Percentiles rank a stretch among this genome's conserved stretches.
phyloP scores from a whole-genome alignment of 2,797 vertebrate genomes.

The Anomalospiza imberbis region DNA sequence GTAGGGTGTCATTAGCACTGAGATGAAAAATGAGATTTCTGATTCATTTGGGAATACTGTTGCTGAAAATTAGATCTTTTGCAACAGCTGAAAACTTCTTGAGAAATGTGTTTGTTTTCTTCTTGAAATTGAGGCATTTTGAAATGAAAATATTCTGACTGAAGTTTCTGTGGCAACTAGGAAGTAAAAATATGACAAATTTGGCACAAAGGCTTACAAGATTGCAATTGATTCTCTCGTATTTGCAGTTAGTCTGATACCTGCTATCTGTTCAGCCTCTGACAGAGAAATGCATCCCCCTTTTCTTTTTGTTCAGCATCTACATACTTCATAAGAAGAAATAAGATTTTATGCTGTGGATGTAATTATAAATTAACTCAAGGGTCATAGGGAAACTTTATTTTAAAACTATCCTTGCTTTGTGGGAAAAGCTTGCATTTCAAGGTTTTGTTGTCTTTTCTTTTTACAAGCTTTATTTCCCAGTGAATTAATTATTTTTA shows the following conservation, averaged over 20 bases:
- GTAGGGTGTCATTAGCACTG: constrained; percentile 18
- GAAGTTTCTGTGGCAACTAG: not conserved
- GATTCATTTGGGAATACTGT: not conserved
- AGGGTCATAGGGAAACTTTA: not conserved
- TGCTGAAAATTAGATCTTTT: not conserved
- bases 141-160: not conserved
- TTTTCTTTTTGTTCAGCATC: not conserved
- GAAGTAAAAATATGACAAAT: not conserved
- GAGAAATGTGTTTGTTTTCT: not conserved
- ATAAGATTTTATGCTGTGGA: not conserved
- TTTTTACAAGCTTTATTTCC: not conserved
- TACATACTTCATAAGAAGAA: not conserved
- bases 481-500: not conserved
- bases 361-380: not conserved
- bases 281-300: not conserved
- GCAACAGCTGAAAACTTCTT: not conserved
- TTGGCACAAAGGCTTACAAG: not conserved
- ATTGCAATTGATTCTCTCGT: not conserved
- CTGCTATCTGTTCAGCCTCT: not conserved
- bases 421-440: not conserved
- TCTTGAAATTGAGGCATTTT: not conserved
- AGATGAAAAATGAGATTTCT: not conserved
- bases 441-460: not conserved
- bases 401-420: not conserved
- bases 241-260: not conserved